These are phyloP conservation scores for Onychostruthus taczanowskii DNA, from an alignment of 2,113 vertebrate species.

Conservation along the genomic window DNA sequence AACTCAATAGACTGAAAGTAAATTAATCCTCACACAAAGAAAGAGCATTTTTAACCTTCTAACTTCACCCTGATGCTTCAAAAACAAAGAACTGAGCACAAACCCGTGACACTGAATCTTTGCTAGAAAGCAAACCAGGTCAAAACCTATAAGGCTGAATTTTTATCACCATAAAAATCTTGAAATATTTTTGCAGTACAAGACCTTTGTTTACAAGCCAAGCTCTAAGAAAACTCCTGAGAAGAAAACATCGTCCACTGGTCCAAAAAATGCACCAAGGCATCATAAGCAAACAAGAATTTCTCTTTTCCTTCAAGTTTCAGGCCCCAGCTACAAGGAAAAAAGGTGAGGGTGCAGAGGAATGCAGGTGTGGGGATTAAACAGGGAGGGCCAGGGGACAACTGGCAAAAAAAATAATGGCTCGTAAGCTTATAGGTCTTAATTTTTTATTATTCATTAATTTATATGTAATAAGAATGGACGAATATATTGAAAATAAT, in stretches of 20 bases:
- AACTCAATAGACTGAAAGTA: rapidly evolving
- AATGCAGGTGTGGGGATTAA: background rate
- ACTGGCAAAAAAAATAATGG: background rate
- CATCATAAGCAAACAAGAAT: rapidly evolving
- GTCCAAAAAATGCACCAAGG: rapidly evolving
- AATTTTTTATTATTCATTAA: background rate
- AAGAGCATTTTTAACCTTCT: rapidly evolving
- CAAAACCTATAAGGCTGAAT: rapidly evolving
- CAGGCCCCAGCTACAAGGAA: no score
- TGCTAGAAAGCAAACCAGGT: rapidly evolving
- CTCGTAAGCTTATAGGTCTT: rapidly evolving
- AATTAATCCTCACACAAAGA: rapidly evolving
- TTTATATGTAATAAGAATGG: rapidly evolving
- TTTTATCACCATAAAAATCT: background rate
- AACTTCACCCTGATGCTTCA: rapidly evolving
- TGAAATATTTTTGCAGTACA: rapidly evolving
- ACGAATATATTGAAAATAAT: no score
- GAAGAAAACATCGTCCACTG: rapidly evolving
- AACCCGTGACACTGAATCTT: rapidly evolving
- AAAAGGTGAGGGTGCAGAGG: background rate
- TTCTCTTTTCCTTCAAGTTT: rapidly evolving
- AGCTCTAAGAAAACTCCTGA: rapidly evolving
- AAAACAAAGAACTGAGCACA: rapidly evolving
- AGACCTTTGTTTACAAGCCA: rapidly evolving
- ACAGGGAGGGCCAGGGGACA: background rate